Conservation (phyloP, 2,113 vertebrate species). For the Parus major region DNA sequence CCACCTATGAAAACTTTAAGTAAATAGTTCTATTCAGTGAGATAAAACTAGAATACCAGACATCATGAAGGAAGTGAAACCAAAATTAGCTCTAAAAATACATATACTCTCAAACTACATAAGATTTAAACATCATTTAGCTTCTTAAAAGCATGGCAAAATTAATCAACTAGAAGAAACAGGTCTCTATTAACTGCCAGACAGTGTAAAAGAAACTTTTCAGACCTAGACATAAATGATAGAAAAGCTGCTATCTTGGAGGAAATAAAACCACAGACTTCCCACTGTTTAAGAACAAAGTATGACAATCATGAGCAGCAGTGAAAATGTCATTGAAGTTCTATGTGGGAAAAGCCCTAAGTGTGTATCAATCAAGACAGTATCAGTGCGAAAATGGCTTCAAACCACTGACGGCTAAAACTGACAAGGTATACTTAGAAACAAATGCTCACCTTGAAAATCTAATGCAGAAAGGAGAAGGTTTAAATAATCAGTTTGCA, state of each 20-base stretch:
- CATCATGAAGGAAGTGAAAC: background rate
- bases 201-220: background rate
- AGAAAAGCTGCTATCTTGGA: background rate
- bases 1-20: background rate
- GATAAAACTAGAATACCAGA: background rate
- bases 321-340: conserved; percentile 54
- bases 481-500: conserved; percentile 4
- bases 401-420: conserved; percentile 44
- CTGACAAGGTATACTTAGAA: conserved; percentile 43
- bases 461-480: conserved; percentile 44
- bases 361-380: conserved; percentile 43
- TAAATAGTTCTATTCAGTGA: background rate
- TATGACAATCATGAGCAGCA: conserved; percentile 42
- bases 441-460: conserved; percentile 54
- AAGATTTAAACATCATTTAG: background rate
- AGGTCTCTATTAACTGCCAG: conserved; percentile 35
- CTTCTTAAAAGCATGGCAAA: conserved; percentile 10
- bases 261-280: conserved; percentile 53
- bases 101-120: background rate
- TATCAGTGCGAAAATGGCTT: conserved; percentile 47
- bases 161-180: conserved; percentile 43
- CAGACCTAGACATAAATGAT: background rate
- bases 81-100: background rate
- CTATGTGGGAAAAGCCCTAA: conserved; percentile 46
- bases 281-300: conserved; percentile 55